Percentiles rank a stretch among this genome's conserved stretches.
Evolutionary conservation across 2,113 vertebrate species (phyloP).

Genomic region (Periophthalmus modestus): DNA sequence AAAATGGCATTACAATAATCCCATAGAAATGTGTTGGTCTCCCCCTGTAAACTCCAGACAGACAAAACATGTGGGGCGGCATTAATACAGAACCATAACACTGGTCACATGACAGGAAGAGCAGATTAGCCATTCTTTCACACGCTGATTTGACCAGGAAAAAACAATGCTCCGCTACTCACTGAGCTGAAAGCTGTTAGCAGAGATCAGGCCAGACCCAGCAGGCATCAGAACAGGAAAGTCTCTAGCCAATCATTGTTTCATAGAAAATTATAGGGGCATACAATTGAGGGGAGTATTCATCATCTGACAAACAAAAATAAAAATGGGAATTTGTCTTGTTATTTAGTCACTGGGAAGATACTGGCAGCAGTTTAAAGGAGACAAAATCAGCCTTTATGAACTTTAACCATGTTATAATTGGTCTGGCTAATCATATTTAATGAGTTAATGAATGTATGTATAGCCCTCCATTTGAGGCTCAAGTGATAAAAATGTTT

Average conservation of each 20-base stretch:
- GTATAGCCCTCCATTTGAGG: too few species aligned
- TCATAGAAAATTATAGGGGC: neutral
- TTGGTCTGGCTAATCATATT: too few species aligned
- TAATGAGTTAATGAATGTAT: too few species aligned
- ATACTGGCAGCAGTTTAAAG: too few species aligned
- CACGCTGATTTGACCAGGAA: slow-evolving; percentile 59
- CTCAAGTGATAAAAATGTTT: too few species aligned
- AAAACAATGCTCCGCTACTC: slow-evolving; percentile 38
- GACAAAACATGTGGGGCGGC: slow-evolving; percentile 60
- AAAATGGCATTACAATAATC: neutral
- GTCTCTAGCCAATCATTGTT: neutral
- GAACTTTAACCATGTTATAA: too few species aligned
- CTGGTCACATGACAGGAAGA: slow-evolving; percentile 65
- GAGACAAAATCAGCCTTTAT: too few species aligned
- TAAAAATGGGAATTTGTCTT: too few species aligned
- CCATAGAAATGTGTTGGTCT: neutral
- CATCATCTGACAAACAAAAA: neutral
- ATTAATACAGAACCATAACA: slow-evolving; percentile 63
- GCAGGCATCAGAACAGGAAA: neutral
- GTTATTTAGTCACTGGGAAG: too few species aligned
- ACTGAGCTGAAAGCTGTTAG: slow-evolving; percentile 15
- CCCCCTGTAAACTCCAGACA: slow-evolving; percentile 34
- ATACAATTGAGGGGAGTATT: neutral
- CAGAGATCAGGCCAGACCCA: neutral
- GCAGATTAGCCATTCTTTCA: slow-evolving; percentile 58